Evolutionary conservation across 2,797 vertebrate species (phyloP).

Genomic region (Scolopax bukidnonensis): DNA sequence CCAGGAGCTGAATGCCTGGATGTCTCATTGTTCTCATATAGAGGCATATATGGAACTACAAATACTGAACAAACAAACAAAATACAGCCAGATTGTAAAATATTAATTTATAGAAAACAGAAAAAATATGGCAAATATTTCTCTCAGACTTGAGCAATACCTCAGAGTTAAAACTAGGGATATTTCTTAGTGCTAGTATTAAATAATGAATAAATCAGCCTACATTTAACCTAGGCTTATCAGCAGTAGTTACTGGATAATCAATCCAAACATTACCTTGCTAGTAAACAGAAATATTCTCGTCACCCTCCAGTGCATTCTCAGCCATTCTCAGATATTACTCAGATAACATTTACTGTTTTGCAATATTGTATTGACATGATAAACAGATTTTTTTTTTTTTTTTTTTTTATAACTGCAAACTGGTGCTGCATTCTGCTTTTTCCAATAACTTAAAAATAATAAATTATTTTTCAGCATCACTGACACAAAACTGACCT

Average conservation of each 20-base stretch:
- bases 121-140: background rate
- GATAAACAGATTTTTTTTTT: background rate
- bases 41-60: background rate
- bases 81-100: background rate
- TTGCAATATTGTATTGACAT: background rate
- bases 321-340: background rate
- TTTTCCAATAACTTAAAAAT: background rate
- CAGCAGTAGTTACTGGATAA: constrained; percentile 3
- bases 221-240: background rate
- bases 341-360: background rate
- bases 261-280: constrained; percentile 10
- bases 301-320: background rate
- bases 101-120: background rate
- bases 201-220: background rate
- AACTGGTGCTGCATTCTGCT: background rate
- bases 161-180: background rate
- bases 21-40: background rate
- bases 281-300: constrained; percentile 17
- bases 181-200: background rate
- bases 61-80: background rate
- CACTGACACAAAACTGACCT: background rate
- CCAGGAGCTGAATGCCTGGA: background rate
- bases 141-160: background rate
- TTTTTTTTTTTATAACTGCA: too few relatives aligned
- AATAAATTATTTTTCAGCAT: background rate